Conservation (phyloP, 2,888 invertebrate species). For the Unio delphinus region DNA sequence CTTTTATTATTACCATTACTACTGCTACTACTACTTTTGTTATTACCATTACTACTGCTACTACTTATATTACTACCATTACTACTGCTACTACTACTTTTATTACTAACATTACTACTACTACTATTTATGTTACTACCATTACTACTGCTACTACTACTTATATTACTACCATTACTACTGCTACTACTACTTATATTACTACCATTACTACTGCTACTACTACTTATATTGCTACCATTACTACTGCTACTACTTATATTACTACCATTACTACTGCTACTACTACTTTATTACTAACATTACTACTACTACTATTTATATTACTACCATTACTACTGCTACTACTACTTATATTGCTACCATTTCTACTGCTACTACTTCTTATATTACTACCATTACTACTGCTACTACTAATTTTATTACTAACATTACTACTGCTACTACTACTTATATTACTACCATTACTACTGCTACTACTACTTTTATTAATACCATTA, state of each 20-base stretch:
- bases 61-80: conserved; percentile 11
- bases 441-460: not conserved
- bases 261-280: conserved; percentile 6
- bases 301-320: conserved; percentile 9
- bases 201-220: conserved; percentile 2
- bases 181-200: not conserved
- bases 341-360: conserved; percentile 4
- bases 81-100: conserved; percentile 9
- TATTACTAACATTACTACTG: not conserved
- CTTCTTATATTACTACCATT: not conserved
- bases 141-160: conserved; percentile 4
- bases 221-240: conserved; percentile 10
- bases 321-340: conserved; percentile 11
- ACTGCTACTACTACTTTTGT: no score
- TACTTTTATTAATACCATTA: conserved; percentile 1
- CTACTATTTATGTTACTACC: conserved; percentile 5
- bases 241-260: conserved; percentile 13
- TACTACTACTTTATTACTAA: conserved; percentile 7
- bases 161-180: conserved; percentile 1
- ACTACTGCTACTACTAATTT: conserved; percentile 2
- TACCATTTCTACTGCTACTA: no score
- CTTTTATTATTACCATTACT: conserved; percentile 5
- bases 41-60: conserved; percentile 6
- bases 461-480: not conserved
- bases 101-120: conserved; percentile 4